Base-by-base conservation (phyloP, 2,888 invertebrate genomes). In the Metellina segmentata region DNA sequence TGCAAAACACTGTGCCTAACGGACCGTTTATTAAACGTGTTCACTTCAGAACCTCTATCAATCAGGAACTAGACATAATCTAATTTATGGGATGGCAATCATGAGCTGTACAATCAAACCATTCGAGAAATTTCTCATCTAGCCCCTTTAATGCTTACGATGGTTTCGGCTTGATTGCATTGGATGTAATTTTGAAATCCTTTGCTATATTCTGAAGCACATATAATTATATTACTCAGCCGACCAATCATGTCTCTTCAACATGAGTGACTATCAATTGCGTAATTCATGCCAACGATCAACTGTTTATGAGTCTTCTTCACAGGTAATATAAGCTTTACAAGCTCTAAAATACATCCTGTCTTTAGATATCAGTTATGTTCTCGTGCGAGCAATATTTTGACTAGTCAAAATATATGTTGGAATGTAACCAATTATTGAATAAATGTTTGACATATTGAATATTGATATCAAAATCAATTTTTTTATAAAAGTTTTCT, bases 101-200 rank as follows among this genome's bases (percentile, higher is more conserved):
- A 61, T 61, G 61, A 61, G 61, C 16, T 61, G 61, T 61, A 61
- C 61, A 61, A 61, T 61, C 61, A 61, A 61, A 61, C 61, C 61
- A 61, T 61, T 61, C 61, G 61, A 61, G 61, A 61, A 61, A 61
- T 61, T 61, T 8, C 61, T 16, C 61, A 61, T 61, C 61, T 61
- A 61, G 11, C 13, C 61, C 61, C 11, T 61, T 61, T 61, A 61
- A 61, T 61, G 61, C 61, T 61, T 61, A 61, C 61, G 61, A 61
- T 61, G 61, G 61, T 61, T 61, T 61, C 11, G 61, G 61, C 61
- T 61, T 61, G 61, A 61, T 61, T 61, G 61, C 61, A 61, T 61
- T 61, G 61, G 61, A 61, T 61, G 61, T 61, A 61, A 61, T 61
- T 61, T 61, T 61, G 61, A 61, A 61, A 61, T 61, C 61, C 61